Conservation (phyloP, 2,113 vertebrate species). For the Leptobrachium ailaonicum region DNA sequence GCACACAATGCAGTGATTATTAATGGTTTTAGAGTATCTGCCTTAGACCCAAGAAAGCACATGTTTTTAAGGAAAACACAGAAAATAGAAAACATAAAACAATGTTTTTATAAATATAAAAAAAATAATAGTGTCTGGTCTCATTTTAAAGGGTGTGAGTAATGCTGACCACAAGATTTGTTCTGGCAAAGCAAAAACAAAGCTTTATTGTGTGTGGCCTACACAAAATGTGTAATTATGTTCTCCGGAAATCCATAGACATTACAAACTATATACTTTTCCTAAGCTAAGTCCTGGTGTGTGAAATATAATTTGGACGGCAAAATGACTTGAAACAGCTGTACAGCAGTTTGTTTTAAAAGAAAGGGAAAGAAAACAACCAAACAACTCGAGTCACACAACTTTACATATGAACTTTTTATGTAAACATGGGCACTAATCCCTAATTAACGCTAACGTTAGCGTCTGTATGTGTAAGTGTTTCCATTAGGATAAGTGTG, state of each 20-base stretch:
- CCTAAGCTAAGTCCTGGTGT: background rate
- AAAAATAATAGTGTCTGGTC: conserved; percentile 15
- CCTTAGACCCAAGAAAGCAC: background rate
- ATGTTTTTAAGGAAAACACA: background rate
- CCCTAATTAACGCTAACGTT: no score
- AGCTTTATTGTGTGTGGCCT: conserved; percentile 38
- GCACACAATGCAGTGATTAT: background rate
- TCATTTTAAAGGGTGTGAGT: conserved; percentile 36
- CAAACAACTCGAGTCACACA: no score
- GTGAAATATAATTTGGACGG: conserved; percentile 7
- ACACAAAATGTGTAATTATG: conserved; percentile 12
- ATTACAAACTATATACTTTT: conserved; percentile 4
- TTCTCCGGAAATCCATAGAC: conserved; percentile 36
- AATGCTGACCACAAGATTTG: conserved; percentile 24
- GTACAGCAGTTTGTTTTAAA: background rate
- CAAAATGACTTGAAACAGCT: conserved; percentile 10
- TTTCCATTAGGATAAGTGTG: no score
- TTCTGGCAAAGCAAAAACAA: conserved; percentile 17
- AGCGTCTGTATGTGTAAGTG: no score
- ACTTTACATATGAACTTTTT: no score
- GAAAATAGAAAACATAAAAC: background rate
- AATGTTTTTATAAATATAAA: background rate
- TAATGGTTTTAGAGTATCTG: background rate
- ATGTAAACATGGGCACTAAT: no score
- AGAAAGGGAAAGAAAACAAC: no score